phyloP scores from a whole-genome alignment of 2,797 vertebrate species.

The Coreius guichenoti region DNA sequence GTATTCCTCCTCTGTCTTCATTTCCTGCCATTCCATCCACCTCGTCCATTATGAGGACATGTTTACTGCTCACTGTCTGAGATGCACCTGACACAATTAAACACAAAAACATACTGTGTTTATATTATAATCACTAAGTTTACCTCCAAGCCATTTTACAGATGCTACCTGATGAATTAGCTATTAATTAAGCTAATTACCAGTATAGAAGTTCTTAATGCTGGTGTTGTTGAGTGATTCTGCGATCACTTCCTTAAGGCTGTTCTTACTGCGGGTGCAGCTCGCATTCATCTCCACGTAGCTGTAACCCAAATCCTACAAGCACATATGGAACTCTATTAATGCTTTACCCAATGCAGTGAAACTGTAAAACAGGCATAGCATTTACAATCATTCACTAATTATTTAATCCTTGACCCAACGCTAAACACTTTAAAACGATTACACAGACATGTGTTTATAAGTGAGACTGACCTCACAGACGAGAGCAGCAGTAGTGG shows the following conservation, averaged over 20 bases:
- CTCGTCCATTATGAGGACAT: slow-evolving; percentile 98
- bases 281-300: slow-evolving; percentile 98
- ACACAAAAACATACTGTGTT: slow-evolving; percentile 32
- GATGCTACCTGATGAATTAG: slow-evolving; percentile 6
- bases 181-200: slow-evolving; percentile 69
- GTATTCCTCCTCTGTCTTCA: slow-evolving; percentile 95
- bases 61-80: slow-evolving; percentile 83
- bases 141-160: not conserved
- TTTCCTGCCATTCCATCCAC: slow-evolving; percentile 99
- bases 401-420: not conserved
- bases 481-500: slow-evolving; percentile 92
- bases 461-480: slow-evolving; percentile 84
- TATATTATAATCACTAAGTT: slow-evolving; percentile 5
- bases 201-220: slow-evolving; percentile 92
- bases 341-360: not conserved
- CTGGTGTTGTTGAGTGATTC: slow-evolving; percentile 96
- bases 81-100: slow-evolving; percentile 77
- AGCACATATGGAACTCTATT: slow-evolving; percentile 43
- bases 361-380: not conserved
- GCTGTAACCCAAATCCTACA: slow-evolving; percentile 91
- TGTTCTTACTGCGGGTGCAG: slow-evolving; percentile 94
- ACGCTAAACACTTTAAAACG: not conserved
- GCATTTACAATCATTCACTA: slow-evolving; percentile 30
- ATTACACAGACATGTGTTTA: not conserved
- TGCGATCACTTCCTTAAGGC: slow-evolving; percentile 88